phyloP scores from a whole-genome alignment of 2,888 invertebrate genomes.

The Pardosa pseudoannulata region DNA sequence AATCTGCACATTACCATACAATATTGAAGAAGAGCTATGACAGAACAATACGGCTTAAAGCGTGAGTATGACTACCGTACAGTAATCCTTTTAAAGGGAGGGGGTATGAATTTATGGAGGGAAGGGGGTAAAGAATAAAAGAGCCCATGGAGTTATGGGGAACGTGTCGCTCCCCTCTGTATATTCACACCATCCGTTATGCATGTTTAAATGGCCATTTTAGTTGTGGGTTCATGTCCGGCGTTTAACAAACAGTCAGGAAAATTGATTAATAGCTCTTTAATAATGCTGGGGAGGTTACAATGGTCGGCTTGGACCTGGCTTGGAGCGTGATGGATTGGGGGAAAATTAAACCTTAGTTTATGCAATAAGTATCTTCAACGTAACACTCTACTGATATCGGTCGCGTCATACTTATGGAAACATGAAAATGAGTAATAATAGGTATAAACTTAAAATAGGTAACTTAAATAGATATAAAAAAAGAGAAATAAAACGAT shows the following conservation, averaged over 20 bases:
- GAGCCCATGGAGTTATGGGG: neutral
- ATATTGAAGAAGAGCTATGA: slow-evolving; percentile 53
- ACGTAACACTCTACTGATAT: too few relatives aligned
- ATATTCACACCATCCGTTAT: slow-evolving; percentile 39
- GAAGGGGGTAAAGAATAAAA: neutral
- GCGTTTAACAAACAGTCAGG: neutral
- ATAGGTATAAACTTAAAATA: too few relatives aligned
- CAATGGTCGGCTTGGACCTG: neutral
- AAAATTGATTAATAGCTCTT: neutral
- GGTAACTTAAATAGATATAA: too few relatives aligned
- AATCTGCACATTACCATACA: slow-evolving; percentile 45
- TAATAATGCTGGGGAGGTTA: neutral
- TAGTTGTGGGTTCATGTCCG: neutral
- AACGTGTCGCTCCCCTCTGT: neutral
- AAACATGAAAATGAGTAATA: too few relatives aligned
- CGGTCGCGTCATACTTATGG: too few relatives aligned
- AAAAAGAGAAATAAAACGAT: too few relatives aligned
- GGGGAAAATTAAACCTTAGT: too few relatives aligned
- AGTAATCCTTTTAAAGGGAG: slow-evolving; percentile 41
- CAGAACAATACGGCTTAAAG: slow-evolving; percentile 47
- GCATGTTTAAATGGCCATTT: slow-evolving; percentile 55
- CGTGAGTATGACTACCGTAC: neutral
- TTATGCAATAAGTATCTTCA: too few relatives aligned
- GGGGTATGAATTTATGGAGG: slow-evolving; percentile 3
- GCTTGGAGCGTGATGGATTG: too few relatives aligned